Evolutionary conservation across 2,888 invertebrate species (phyloP).

Genomic region (Periphyllus acericola): DNA sequence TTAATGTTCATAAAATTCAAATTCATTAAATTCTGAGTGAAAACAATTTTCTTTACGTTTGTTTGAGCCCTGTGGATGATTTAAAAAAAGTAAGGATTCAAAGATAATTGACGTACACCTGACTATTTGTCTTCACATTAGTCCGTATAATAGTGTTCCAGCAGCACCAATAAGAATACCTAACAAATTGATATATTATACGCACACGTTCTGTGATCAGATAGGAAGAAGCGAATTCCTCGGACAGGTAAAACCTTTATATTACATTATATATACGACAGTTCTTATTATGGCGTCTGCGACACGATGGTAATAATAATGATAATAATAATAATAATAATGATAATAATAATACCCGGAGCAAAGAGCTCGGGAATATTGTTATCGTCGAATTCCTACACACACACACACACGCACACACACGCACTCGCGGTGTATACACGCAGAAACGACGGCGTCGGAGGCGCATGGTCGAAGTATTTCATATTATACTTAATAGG

Average conservation of each 20-base stretch:
- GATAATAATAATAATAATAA: neutral
- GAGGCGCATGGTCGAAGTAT: slow-evolving; percentile 45
- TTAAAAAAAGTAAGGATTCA: too few species aligned
- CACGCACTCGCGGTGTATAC: neutral
- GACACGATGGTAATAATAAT: slow-evolving; percentile 31
- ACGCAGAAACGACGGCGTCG: neutral
- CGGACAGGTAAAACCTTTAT: slow-evolving; percentile 17
- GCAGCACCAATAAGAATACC: neutral
- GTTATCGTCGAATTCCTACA: slow-evolving; percentile 57
- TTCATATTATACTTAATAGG: slow-evolving; percentile 62
- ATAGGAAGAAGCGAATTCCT: neutral
- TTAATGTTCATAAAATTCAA: too few species aligned
- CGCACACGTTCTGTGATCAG: neutral
- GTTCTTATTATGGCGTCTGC: slow-evolving; percentile 25
- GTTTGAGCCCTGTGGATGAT: too few species aligned
- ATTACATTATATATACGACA: neutral
- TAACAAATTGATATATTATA: neutral
- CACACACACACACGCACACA: neutral
- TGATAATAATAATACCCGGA: slow-evolving; percentile 19
- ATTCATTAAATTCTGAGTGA: too few species aligned
- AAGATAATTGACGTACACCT: too few species aligned
- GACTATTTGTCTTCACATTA: neutral
- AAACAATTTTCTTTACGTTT: too few species aligned
- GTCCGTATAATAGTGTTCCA: neutral
- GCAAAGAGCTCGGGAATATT: slow-evolving; percentile 41